Evolutionary conservation across 2,113 vertebrate genomes (phyloP), one percentile per base, ranked within the genome.

Genomic region (Hemicordylus capensis): DNA sequence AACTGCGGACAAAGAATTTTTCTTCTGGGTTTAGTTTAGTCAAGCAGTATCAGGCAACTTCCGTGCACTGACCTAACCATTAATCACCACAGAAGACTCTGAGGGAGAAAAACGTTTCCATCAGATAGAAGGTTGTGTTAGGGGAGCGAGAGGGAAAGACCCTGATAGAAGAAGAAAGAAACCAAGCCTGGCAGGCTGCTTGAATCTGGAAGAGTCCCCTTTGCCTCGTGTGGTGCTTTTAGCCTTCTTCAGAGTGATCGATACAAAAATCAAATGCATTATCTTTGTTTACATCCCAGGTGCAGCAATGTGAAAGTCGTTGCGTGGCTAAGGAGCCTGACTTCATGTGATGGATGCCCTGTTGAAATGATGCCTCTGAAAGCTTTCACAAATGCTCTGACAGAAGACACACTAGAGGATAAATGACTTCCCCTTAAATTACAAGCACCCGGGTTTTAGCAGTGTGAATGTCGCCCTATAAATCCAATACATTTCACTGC

Each of bases 221-320:
- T 92, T 48, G 54, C 90, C 76, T 90, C 82, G 67, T 81, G 81
- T 81, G 84, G 63, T 85, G 58, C 74, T 94, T 77, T 93, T 87
- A 91, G 86, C 91, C 86, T 84, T 73, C 73, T 46, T 76, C 79
- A 85, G 76, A 91, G 77, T 91, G 89, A 96, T 97, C 95, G 95
- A 96, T 96, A 94, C 84, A 85, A 93, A 96, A 96, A 96, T 95
- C 94, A 94, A 97, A 95, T 77, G 63, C 93, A 95, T 95, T 95
- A 95, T 95, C 93, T 93, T 95, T 95, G 94, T 95, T 96, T 96
- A 94, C 90, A 94, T 94, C 91, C 85, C 56, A 92, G 90, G 88
- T 94, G 89, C 83, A 92, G 92, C 88, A 93, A 92, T 93, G 91
- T 92, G 89, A 95, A 92, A 93, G 92, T 92, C 89, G 92, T 91